phyloP scores from a whole-genome alignment of 23 tunicate species.

The Clavelina lepadiformis region DNA sequence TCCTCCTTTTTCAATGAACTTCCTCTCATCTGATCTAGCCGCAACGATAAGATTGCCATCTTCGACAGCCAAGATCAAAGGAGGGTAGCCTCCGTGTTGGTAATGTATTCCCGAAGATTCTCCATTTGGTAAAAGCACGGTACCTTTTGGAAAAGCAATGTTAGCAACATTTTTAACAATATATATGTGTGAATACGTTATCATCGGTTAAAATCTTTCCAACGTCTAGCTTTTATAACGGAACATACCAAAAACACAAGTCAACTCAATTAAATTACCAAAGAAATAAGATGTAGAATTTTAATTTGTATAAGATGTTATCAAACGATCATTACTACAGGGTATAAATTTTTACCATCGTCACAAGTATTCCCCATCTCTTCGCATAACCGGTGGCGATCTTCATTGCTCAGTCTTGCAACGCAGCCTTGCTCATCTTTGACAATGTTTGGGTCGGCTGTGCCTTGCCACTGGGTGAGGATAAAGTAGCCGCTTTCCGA shows the following conservation, averaged over 20 bases:
- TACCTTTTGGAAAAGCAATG: no score
- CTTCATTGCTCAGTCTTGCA: constrained; percentile 31
- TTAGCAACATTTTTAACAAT: no score
- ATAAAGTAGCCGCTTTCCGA: constrained; percentile 29
- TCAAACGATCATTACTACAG: no score
- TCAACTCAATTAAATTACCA: no score
- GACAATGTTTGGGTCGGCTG: constrained; percentile 65
- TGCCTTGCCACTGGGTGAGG: constrained; percentile 88
- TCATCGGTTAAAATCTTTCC: background rate
- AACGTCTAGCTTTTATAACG: no score
- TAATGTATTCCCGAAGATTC: constrained; percentile 30
- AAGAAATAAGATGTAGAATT: no score
- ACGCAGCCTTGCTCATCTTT: constrained; percentile 56
- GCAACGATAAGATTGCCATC: constrained; percentile 37
- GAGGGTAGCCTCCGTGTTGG: constrained; percentile 90
- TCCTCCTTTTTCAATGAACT: constrained; percentile 48
- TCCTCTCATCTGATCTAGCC: constrained; percentile 65
- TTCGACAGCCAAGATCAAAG: constrained; percentile 28
- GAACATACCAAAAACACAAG: no score
- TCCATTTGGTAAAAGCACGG: no score
- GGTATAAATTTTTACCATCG: constrained; percentile 19
- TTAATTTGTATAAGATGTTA: no score
- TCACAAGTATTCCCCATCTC: constrained; percentile 20
- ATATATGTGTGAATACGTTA: no score
- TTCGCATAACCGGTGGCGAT: constrained; percentile 37